Evolutionary conservation across 1,140 invertebrate genomes (phyloP), one percentile per base, ranked within the genome.

Genomic region (Paracyclopina nana): DNA sequence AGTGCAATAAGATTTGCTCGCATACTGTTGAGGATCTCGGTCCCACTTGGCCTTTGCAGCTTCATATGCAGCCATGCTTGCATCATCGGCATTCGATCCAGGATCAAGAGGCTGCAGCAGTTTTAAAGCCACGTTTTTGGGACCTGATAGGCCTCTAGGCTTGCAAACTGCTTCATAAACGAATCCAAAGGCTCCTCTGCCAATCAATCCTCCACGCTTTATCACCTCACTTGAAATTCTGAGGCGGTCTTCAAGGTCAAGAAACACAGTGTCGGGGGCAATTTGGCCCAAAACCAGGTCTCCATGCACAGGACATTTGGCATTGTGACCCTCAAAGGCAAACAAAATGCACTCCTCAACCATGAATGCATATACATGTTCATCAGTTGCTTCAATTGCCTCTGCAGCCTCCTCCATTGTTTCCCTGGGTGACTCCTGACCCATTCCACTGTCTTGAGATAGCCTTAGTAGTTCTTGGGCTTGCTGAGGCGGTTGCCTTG

Each of bases 111-210:
- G 90, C 60, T 94, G 87, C 27, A 95, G 63, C 74, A 92, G 87
- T 67, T 97, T 97, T 63, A 96, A 78, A 1, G 92, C 92, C 1
- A 96, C 86, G 54, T 82, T 73, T 54, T 72, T 28, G n/a, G 16
- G 25, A 22, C 11, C 63, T 4, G 69, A 66, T 1, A 43, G 46
- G 18, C 72, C 68, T 24, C 74, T 66, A 8, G 76, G 57, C 52
- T 77, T 75, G 63, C 82, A 80, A 1, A 72, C 73, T 14, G 72
- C 88, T 60, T 79, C 77, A 61, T 91, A 92, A 1, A 98, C 94
- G 62, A 94, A 91, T 1, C 94, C 92, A 70, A 97, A 98, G 0
- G 90, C 90, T 0, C 94, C 94, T 28, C 88, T 75, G 0, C 94
- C 94, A n/a, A 92, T 65, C 60, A 87, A 68, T 53, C 75, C 73